Evolutionary conservation across 2,797 vertebrate genomes (phyloP), one percentile per base, ranked within the genome.

Genomic region (Anomalospiza imberbis): DNA sequence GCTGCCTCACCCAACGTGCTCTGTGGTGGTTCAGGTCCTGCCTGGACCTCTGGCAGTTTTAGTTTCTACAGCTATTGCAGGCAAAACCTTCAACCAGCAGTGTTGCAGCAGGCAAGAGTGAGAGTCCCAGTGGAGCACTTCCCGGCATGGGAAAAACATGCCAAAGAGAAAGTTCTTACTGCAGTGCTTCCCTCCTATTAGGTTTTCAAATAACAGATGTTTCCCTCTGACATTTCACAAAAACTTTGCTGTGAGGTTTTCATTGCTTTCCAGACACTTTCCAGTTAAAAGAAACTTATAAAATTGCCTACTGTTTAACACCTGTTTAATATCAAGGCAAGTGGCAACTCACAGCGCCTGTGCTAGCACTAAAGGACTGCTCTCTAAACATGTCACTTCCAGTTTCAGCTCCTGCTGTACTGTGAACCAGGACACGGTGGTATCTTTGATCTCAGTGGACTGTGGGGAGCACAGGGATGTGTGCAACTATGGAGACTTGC

Each of bases 221-320:
- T 96, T 95, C 86, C 72, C 66, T 88, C 79, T 93, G 90, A 95
- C 84, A 88, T 93, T 89, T 92, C 48, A 80, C 70, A 93, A 95
- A 96, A 88, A 45, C 62, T 68, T 60, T 55, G 89, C 79, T 70
- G 89, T 79, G 73, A 92, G 72, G 66, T 78, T 93, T 95, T 73
- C 70, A 76, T 73, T 94, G 55, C 93, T 94, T 95, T 96, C 85
- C 72, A 90, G 92, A 92, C 47, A 83, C 70, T 85, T 95, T 70
- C 84, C 92, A 86, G 85, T 36, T 78, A 80, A 91, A 77, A 73
- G 42, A 77, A 88, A 88, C 85, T 40, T 92, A 76, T 38, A 89
- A 95, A 96, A 75, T 61, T 83, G n/a, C 70, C 91, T 95, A 92
- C 93, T 79, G 81, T 92, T 96, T 77, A 82, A 81, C 91, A 94